phyloP scores from a whole-genome alignment of 2,888 invertebrate genomes.

The Meliscaeva auricollis region DNA sequence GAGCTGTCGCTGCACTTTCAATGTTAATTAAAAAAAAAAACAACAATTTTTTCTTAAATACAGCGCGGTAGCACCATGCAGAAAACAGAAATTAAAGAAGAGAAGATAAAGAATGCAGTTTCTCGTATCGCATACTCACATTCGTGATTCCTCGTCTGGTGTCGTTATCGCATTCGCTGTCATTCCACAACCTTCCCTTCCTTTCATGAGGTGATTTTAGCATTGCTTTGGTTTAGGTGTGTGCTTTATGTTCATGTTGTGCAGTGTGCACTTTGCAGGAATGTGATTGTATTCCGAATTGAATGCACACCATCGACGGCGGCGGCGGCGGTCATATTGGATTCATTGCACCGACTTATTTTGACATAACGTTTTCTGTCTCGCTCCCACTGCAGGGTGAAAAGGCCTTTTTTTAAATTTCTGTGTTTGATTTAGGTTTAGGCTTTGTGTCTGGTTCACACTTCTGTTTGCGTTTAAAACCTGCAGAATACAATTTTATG shows the following conservation, averaged over 20 bases:
- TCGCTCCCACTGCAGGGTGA: slow-evolving; percentile 32
- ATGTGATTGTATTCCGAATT: slow-evolving; percentile 19
- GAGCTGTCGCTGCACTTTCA: slow-evolving; percentile 77
- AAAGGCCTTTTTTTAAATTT: no score
- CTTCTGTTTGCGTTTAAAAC: no score
- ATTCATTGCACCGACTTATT: background rate
- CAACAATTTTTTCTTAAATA: slow-evolving; percentile 23
- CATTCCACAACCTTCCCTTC: slow-evolving; percentile 15
- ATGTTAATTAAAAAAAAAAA: slow-evolving; percentile 10
- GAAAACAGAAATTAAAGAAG: slow-evolving; percentile 19
- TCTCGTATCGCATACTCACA: slow-evolving; percentile 49
- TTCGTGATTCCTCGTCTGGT: slow-evolving; percentile 13
- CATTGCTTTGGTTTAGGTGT: slow-evolving; percentile 22
- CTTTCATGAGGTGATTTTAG: slow-evolving; percentile 19
- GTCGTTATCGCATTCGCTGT: slow-evolving; percentile 9
- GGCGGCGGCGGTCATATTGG: background rate
- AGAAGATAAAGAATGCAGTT: slow-evolving; percentile 65
- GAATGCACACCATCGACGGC: background rate
- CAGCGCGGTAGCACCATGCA: slow-evolving; percentile 8
- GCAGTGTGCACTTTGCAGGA: slow-evolving; percentile 63
- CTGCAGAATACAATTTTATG: no score
- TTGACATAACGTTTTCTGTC: background rate
- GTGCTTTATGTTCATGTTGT: slow-evolving; percentile 31
- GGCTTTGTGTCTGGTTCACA: no score
- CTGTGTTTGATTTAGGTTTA: no score